Evolutionary conservation across 2,888 invertebrate genomes (phyloP).

Genomic region (Drosophila prostipennis): DNA sequence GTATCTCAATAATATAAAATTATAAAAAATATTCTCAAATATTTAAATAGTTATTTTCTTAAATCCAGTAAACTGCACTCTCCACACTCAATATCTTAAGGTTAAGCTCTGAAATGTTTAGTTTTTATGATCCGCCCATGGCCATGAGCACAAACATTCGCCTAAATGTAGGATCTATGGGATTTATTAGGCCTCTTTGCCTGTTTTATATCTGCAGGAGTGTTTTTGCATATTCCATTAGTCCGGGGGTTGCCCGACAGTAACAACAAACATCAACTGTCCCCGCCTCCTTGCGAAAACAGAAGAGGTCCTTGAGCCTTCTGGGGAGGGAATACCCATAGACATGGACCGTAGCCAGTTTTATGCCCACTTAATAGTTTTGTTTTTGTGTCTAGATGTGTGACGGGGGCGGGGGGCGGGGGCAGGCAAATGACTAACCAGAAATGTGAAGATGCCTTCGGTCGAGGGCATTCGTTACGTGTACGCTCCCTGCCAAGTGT

Average conservation of each 20-base stretch:
- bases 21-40: neutral
- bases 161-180: conserved; percentile 32
- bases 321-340: conserved; percentile 15
- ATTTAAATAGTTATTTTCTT: neutral
- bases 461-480: conserved; percentile 1
- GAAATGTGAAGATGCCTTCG: conserved; percentile 70
- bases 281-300: conserved; percentile 7
- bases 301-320: conserved; percentile 23
- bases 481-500: conserved; percentile 59
- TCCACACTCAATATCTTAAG: conserved; percentile 3
- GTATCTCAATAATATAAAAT: too few species aligned
- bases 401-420: conserved; percentile 3
- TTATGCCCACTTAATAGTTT: conserved; percentile 79
- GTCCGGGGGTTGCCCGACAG: conserved; percentile 28
- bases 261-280: conserved; percentile 29
- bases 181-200: conserved; percentile 43
- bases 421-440: conserved; percentile 72
- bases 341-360: conserved; percentile 48
- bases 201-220: conserved; percentile 38
- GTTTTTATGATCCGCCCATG: conserved; percentile 19
- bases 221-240: conserved; percentile 47
- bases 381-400: conserved; percentile 56
- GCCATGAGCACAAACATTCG: conserved; percentile 26
- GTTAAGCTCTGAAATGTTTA: conserved; percentile 19
- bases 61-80: neutral